Base-by-base conservation (phyloP, 2,888 invertebrate species). In the Conchocele bisecta region DNA sequence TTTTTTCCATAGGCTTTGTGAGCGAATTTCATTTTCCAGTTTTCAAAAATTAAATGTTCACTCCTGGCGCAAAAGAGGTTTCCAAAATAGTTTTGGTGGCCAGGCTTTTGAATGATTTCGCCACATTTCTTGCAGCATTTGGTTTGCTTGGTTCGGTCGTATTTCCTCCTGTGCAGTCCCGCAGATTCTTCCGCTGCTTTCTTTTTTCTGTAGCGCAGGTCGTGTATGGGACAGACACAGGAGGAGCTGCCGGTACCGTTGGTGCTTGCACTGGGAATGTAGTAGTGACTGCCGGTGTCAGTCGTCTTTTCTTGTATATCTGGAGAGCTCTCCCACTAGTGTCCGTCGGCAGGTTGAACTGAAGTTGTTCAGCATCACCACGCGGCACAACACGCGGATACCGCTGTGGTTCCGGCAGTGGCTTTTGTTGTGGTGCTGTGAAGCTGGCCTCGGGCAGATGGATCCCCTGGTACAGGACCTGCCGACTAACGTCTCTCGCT, bases 391-490 rank as follows among this genome's bases (percentile, higher is more conserved):
- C n/a, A n/a, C n/a, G n/a, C n/a, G n/a, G n/a, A n/a, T n/a, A n/a
- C n/a, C n/a, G 9, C 9, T 28, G 7, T 5, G 48, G 48, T 22
- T 11, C 9, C 15, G 48, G 48, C 20, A 48, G 24, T 15, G 50
- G 50, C 6, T 28, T 17, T n/a, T n/a, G n/a, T n/a, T n/a, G n/a
- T 7, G 29, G 3, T 4, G 26, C 50, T 13, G 50, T 50, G n/a
- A 50, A 26, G 26, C 28, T 50, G 2, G 28, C 50, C 15, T 50
- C 29, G 15, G 50, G 50, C 50, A 50, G 29, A 6, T 15, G 50
- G 26, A 50, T 50, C 3, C 50, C 50, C n/a, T 28, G 26, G 29
- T 50, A n/a, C 50, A 50, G 50, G 3, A 50, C 50, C 31, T 50
- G 50, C 28, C 29, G 3, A 28, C 29, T 50, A 3, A 15, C 13